Evolutionary conservation across 2,888 invertebrate genomes (phyloP).

Genomic region (Willowsia nigromaculata): DNA sequence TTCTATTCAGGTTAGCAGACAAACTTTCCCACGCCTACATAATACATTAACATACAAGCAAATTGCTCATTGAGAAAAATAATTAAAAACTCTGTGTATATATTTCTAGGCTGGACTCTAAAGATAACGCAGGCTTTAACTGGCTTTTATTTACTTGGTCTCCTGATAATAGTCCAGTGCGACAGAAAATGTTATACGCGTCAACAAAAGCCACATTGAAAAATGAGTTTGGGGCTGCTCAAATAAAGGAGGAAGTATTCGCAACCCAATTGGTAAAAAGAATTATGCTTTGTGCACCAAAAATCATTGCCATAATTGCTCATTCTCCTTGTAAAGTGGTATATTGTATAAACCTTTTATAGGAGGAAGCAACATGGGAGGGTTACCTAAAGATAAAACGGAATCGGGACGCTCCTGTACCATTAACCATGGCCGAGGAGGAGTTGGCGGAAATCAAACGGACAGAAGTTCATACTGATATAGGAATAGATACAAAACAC

Average conservation of each 20-base stretch:
- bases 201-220: slow-evolving; percentile 98
- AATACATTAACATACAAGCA: no score
- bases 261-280: slow-evolving; percentile 87
- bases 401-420: slow-evolving; percentile 91
- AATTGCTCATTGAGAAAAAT: no score
- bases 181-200: slow-evolving; percentile 98
- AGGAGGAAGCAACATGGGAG: slow-evolving; percentile 90
- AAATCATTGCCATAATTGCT: background rate
- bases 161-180: slow-evolving; percentile 93
- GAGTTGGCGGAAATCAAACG: slow-evolving; percentile 89
- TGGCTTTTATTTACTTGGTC: slow-evolving; percentile 97
- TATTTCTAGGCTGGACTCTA: slow-evolving; percentile 85
- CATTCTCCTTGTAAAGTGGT: no score
- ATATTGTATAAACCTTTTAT: no score
- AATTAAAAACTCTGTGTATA: background rate
- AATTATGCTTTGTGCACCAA: background rate
- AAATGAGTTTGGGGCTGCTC: slow-evolving; percentile 95
- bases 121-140: slow-evolving; percentile 88
- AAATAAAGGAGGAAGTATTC: slow-evolving; percentile 96
- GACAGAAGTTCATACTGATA: slow-evolving; percentile 86
- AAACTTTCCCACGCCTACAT: background rate
- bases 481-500: slow-evolving; percentile 90
- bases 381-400: slow-evolving; percentile 91
- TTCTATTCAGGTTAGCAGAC: slow-evolving; percentile 87
- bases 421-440: slow-evolving; percentile 92